These are phyloP conservation scores for Connochaetes taurinus DNA, from an alignment of 2,113 vertebrate species.

Conservation along the genomic window DNA sequence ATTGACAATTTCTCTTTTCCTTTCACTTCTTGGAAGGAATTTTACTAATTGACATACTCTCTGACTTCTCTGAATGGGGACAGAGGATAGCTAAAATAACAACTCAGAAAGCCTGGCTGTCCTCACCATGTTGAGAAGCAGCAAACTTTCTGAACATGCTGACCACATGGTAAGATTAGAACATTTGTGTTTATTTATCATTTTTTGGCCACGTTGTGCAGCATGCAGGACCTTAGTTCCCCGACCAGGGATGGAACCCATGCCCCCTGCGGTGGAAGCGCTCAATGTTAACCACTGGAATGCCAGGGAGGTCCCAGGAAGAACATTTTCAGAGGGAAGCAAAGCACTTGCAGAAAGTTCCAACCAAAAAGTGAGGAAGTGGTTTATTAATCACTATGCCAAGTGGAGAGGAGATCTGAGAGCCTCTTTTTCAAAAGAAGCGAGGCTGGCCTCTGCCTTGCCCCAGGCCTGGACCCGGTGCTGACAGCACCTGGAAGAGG, in stretches of 20 bases:
- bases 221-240: not conserved
- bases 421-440: not conserved
- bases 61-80: not conserved
- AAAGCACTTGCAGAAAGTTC: not conserved
- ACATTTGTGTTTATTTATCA: not conserved
- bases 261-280: not conserved
- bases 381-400: not conserved
- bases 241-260: not conserved
- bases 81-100: not conserved
- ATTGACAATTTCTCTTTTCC: not conserved
- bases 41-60: not conserved
- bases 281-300: not conserved
- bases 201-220: not conserved
- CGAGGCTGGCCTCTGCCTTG: not conserved
- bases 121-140: not conserved
- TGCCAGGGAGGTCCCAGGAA: not conserved
- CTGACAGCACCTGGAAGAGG: not conserved
- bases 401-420: not conserved
- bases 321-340: not conserved
- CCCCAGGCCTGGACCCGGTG: not conserved
- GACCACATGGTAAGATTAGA: not conserved
- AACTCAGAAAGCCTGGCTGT: not conserved
- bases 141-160: not conserved
- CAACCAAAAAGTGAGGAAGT: not conserved
- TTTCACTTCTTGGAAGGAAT: constrained; percentile 7